Conservation (phyloP, 2,113 vertebrate species). For the Pteropus alecto region DNA sequence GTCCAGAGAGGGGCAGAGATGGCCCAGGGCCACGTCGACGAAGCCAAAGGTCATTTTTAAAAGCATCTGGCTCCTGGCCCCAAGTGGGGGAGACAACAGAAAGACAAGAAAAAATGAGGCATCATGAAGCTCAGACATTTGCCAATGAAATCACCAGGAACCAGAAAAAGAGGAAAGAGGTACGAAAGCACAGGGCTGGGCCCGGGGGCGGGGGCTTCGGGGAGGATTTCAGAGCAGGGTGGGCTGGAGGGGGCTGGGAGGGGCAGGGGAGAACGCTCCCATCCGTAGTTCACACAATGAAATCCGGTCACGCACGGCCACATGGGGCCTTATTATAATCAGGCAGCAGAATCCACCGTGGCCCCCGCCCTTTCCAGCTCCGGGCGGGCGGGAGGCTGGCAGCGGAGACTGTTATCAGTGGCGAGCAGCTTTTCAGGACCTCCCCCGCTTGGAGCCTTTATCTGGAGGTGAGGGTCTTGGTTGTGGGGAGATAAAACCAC, state of each 20-base stretch:
- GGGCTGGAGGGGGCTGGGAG: background rate
- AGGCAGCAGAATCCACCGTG: background rate
- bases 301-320: constrained; percentile 10
- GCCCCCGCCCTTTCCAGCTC: background rate
- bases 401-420: constrained; percentile 74
- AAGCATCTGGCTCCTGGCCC: background rate
- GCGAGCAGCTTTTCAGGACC: constrained; percentile 73
- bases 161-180: background rate
- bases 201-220: background rate
- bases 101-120: background rate
- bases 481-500: constrained; percentile 68
- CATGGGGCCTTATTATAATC: constrained; percentile 57
- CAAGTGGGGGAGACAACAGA: background rate
- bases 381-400: constrained; percentile 14
- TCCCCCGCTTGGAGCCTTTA: constrained; percentile 71
- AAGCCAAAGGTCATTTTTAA: background rate
- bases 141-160: background rate
- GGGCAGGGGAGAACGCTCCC: background rate
- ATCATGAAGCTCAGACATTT: background rate
- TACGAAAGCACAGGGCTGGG: background rate
- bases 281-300: constrained; percentile 37
- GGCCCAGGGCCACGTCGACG: rapidly evolving
- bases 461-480: constrained; percentile 77
- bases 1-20: rapidly evolving
- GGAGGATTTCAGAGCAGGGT: background rate